Evolutionary conservation across 2,888 invertebrate genomes (phyloP).

Genomic region (Hyalella azteca): DNA sequence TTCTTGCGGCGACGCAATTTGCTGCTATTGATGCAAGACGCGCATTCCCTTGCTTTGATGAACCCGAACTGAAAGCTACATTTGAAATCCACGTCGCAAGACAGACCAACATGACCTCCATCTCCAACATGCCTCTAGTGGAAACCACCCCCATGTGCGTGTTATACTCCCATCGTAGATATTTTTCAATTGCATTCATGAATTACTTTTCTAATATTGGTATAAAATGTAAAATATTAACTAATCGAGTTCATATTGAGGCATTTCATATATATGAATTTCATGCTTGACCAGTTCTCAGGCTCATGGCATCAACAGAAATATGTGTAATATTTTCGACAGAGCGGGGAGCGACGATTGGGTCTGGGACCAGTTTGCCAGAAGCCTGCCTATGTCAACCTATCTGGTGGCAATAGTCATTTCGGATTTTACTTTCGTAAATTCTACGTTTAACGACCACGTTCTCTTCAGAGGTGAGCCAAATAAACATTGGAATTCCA

Average conservation of each 20-base stretch:
- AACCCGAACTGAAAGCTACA: slow-evolving; percentile 80
- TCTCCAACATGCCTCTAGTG: slow-evolving; percentile 77
- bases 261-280: too few relatives aligned
- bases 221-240: too few relatives aligned
- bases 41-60: slow-evolving; percentile 87
- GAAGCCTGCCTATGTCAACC: slow-evolving; percentile 82
- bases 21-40: slow-evolving; percentile 63
- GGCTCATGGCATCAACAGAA: too few relatives aligned
- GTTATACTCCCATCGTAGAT: too few relatives aligned
- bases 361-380: slow-evolving; percentile 53
- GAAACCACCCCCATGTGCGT: slow-evolving; percentile 67
- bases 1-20: slow-evolving; percentile 64
- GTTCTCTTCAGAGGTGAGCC: slow-evolving; percentile 48
- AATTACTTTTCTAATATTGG: too few relatives aligned
- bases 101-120: slow-evolving; percentile 73
- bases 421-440: slow-evolving; percentile 71
- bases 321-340: too few relatives aligned
- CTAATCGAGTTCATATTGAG: too few relatives aligned
- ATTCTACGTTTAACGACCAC: slow-evolving; percentile 43
- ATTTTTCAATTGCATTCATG: too few relatives aligned
- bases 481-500: too few relatives aligned
- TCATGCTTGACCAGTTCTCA: too few relatives aligned
- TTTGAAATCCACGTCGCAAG: slow-evolving; percentile 80
- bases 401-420: slow-evolving; percentile 85
- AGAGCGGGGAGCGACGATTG: slow-evolving; percentile 47